phyloP scores from a whole-genome alignment of 2,888 invertebrate species.

The Priocnemis perturbator region DNA sequence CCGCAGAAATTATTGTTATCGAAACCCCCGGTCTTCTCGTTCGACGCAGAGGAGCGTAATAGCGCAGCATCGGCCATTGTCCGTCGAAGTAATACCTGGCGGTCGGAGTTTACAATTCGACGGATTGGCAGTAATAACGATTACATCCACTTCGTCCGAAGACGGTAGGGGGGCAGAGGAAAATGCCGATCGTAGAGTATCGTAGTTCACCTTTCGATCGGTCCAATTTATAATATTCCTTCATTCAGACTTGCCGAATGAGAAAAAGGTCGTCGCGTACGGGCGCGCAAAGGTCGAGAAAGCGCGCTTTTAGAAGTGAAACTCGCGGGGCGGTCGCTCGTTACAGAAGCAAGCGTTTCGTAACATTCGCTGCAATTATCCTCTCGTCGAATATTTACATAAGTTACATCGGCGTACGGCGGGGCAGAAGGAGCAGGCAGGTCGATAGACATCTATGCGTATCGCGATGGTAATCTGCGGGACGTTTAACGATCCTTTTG shows the following conservation, averaged over 20 bases:
- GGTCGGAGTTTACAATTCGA: slow-evolving; percentile 54
- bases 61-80: slow-evolving; percentile 53
- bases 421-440: no score
- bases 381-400: no score
- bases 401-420: no score
- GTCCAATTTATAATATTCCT: slow-evolving; percentile 27
- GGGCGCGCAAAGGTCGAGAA: slow-evolving; percentile 10
- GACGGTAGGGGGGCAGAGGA: slow-evolving; percentile 26
- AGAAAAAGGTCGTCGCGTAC: not conserved
- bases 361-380: no score
- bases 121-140: slow-evolving; percentile 55
- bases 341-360: no score
- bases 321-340: no score
- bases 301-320: not conserved
- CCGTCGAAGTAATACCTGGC: slow-evolving; percentile 46
- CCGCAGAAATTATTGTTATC: slow-evolving; percentile 70
- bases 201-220: slow-evolving; percentile 19
- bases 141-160: slow-evolving; percentile 21
- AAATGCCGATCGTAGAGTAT: slow-evolving; percentile 24
- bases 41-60: slow-evolving; percentile 47
- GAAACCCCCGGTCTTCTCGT: slow-evolving; percentile 34
- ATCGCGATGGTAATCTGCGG: no score
- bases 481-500: no score
- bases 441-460: no score
- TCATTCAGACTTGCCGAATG: not conserved